Evolutionary conservation across 2,797 vertebrate genomes (phyloP), one percentile per base, ranked within the genome.

Genomic region (Poeciliopsis presidionis): DNA sequence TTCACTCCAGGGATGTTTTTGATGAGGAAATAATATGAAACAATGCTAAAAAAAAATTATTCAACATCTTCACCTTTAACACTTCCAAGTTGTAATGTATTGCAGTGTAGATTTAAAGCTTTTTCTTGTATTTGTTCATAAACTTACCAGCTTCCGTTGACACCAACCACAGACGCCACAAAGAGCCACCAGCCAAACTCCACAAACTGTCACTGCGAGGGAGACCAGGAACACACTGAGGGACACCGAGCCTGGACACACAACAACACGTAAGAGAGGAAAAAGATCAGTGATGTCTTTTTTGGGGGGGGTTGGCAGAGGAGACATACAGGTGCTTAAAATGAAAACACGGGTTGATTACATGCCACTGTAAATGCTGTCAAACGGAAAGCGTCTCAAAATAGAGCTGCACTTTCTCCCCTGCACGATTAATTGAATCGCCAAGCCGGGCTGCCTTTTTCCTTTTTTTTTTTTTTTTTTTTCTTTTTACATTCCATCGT

Each of bases 81-180:
- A 84, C 77, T 85, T 47, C 72, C 72, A 45, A 80, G 80, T 78
- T 81, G 71, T 45, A 73, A 57, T 84, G 69, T 79, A 74, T 41
- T 13, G 36, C 71, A 41, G 13, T 41, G 51, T 55, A 55, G 33
- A 41, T 73, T 7, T 43, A 55, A 28, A 69, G 7, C 7, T 30
- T 45, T 14, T 36, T 20, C 8, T 25, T 82, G 63, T 76, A 77
- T 76, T 76, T 80, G 86, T 86, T 79, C 86, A 47, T 80, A 81
- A 90, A 93, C 98, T 98, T 93, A 99, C 98, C 97, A 99, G 94
- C 95, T 97, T 99, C 93, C 97, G 97, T 94, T 99, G 98, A 96
- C 98, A 99, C 98, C 98, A 99, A 92, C 98, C 97, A 92, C 98
- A 99, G 95, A 99, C 96, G 88, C 98, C 98, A 83, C 98, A 99